These are phyloP conservation scores for Leucopternis melanops DNA, from an alignment of 2,113 vertebrate species.

Conservation along the genomic window DNA sequence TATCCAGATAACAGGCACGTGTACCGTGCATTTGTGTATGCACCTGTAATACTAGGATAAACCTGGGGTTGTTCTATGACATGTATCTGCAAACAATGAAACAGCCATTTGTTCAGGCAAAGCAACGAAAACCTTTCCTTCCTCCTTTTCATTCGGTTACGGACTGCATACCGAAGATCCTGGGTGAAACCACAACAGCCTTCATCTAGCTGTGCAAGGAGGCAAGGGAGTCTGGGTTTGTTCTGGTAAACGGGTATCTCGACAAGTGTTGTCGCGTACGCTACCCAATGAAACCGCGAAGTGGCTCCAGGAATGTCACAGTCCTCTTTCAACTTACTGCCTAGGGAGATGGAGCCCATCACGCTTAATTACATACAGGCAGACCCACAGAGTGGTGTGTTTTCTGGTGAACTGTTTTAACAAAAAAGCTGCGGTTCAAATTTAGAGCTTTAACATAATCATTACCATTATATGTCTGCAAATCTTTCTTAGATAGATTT, in stretches of 20 bases:
- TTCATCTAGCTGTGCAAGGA: not conserved
- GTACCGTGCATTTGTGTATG: too few species aligned
- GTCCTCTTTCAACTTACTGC: not conserved
- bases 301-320: not conserved
- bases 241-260: not conserved
- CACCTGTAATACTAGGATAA: not conserved
- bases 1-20: not conserved
- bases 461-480: not conserved
- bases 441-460: not conserved
- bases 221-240: not conserved
- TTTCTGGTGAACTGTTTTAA: not conserved
- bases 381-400: not conserved
- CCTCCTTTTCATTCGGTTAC: not conserved
- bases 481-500: not conserved
- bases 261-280: not conserved
- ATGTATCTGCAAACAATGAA: not conserved
- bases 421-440: not conserved
- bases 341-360: not conserved
- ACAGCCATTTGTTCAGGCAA: not conserved
- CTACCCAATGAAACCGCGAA: not conserved
- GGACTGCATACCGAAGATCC: not conserved
- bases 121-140: not conserved
- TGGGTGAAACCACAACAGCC: not conserved
- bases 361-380: not conserved
- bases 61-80: not conserved